Conservation (phyloP, 2,888 invertebrate genomes). For the Elgonia sp. region DNA sequence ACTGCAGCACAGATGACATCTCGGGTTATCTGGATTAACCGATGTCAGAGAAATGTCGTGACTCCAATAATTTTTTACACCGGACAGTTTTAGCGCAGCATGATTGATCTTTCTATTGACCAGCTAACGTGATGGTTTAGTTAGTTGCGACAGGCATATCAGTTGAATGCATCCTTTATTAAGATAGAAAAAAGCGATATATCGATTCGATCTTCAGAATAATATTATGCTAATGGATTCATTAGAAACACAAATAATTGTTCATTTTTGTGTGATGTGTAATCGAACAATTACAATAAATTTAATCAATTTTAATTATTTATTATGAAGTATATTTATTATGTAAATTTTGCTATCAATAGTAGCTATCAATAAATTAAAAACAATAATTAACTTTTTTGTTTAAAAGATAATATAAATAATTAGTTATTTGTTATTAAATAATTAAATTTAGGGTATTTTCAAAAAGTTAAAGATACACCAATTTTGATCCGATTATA, state of each 20-base stretch:
- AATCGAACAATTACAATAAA: no score
- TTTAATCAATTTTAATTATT: no score
- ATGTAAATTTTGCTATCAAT: no score
- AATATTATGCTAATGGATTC: constrained; percentile 22
- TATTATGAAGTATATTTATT: constrained; percentile 1
- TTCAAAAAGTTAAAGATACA: no score
- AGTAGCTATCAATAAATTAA: no score
- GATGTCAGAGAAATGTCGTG: constrained; percentile 45
- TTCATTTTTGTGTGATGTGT: neutral
- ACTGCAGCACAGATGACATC: constrained; percentile 42
- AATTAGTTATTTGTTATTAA: no score
- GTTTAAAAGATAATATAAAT: no score
- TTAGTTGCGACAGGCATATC: constrained; percentile 1
- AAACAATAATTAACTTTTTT: no score
- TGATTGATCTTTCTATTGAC: constrained; percentile 36
- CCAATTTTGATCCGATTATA: no score
- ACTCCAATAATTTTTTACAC: constrained; percentile 34
- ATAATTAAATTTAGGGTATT: no score
- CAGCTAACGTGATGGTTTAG: constrained; percentile 26
- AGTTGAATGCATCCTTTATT: constrained; percentile 5
- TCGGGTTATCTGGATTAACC: constrained; percentile 54
- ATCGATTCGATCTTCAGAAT: neutral
- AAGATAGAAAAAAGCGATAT: constrained; percentile 4
- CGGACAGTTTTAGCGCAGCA: constrained; percentile 37
- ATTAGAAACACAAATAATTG: neutral